Base-by-base conservation (phyloP, 2,888 invertebrate genomes). In the Lamellibrachia satsuma region DNA sequence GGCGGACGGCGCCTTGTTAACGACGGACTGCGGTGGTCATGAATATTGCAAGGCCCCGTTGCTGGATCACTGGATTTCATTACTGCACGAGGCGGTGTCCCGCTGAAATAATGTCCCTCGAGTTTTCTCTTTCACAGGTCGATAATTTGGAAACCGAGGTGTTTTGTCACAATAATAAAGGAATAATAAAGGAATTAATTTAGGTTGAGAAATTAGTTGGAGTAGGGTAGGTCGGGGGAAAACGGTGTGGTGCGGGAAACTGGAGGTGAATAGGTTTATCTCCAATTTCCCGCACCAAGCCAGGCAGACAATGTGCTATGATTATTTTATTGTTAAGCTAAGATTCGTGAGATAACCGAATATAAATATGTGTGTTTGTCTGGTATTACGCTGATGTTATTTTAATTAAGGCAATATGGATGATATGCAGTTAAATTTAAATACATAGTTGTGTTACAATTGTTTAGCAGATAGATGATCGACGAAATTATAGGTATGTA, bases 11-110 rank as follows among this genome's bases (percentile, higher is more conserved):
- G 75, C 75, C 75, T 22, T 75, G 22, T n/a, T 75, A 75, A 15
- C n/a, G 75, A 75, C 75, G 15, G 75, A 75, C 4, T 15, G 75
- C 75, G 22, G 75, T 15, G 22, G 22, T 22, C 75, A 75, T 75
- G 75, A 75, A 75, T 75, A 75, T 75, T 75, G 75, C 75, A 75
- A 22, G 75, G n/a, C 75, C 75, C 3, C 75, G 75, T 75, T 75
- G 75, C 75, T 75, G 75, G 75, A 75, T 75, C 75, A 75, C 15
- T 75, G 75, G 75, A 75, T 75, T 75, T 75, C 75, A 75, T 75
- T 75, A 22, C 75, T 75, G 6, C 75, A 75, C 22, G 75, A 0
- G 22, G 75, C 75, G 75, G 75, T 75, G 15, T 57, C n/a, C 75
- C 15, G n/a, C 75, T 75, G 75, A 75, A 75, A 75, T 75, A 75